phyloP scores from a whole-genome alignment of 2,797 vertebrate species.

The Anniella stebbinsi region DNA sequence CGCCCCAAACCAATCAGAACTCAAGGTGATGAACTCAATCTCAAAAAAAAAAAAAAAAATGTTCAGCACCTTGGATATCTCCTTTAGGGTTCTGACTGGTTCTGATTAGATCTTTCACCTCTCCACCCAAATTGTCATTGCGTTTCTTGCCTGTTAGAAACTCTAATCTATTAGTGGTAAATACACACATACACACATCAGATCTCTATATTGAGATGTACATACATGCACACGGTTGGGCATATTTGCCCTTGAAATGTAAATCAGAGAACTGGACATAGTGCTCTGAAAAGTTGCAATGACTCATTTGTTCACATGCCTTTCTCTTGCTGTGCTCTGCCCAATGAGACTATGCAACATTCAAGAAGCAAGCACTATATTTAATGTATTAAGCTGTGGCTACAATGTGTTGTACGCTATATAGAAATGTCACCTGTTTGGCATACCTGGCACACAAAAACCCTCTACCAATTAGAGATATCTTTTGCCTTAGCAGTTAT shows the following conservation, averaged over 20 bases:
- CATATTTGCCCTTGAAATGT: conserved; percentile 74
- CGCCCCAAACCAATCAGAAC: too few relatives aligned
- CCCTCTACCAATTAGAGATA: conserved; percentile 51
- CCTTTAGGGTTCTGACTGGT: too few relatives aligned
- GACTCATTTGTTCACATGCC: conserved; percentile 63
- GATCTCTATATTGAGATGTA: too few relatives aligned
- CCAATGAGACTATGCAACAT: conserved; percentile 38
- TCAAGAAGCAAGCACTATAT: not conserved
- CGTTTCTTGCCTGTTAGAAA: too few relatives aligned
- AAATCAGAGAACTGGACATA: conserved; percentile 70
- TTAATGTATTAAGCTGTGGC: conserved; percentile 18
- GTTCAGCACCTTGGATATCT: too few relatives aligned
- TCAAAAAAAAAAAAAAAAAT: too few relatives aligned
- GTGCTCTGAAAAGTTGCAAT: conserved; percentile 47
- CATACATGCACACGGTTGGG: conserved; percentile 24
- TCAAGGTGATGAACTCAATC: too few relatives aligned
- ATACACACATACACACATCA: too few relatives aligned
- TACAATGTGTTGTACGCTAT: not conserved
- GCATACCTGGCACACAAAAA: not conserved
- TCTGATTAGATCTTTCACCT: too few relatives aligned
- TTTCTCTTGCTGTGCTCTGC: conserved; percentile 20
- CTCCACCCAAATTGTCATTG: too few relatives aligned
- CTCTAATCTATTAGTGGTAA: too few relatives aligned
- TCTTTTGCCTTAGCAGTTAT: conserved; percentile 53
- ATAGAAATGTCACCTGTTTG: conserved; percentile 37